A percentile compares a stretch with the other conserved stretches of the same genome.
These are phyloP conservation scores for Telenomus remus DNA, from an alignment of 1,140 invertebrate species.

Conservation along the genomic window DNA sequence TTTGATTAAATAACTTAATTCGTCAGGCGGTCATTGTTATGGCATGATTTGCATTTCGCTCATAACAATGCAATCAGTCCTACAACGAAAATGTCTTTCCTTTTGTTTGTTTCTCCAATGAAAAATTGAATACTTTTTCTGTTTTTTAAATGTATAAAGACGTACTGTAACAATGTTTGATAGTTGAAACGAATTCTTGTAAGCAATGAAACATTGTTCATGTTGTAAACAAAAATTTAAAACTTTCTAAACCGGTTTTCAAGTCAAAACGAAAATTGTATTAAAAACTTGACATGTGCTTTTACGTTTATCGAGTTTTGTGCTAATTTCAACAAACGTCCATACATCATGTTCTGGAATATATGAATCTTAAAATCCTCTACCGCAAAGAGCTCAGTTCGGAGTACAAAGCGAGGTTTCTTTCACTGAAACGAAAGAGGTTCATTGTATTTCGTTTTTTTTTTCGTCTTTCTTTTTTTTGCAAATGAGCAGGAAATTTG, in stretches of 20 bases:
- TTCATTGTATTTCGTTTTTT: conserved; percentile 1
- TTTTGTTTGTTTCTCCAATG: too few relatives aligned
- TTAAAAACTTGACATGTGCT: too few relatives aligned
- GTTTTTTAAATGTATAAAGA: too few relatives aligned
- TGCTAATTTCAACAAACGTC: conserved; percentile 36
- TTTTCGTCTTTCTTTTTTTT: conserved; percentile 7
- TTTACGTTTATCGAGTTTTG: conserved; percentile 51
- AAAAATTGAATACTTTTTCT: too few relatives aligned
- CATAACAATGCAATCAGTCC: too few relatives aligned
- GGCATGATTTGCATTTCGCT: conserved; percentile 4
- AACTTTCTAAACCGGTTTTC: too few relatives aligned
- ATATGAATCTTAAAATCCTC: conserved; percentile 42
- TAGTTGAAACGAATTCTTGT: too few relatives aligned
- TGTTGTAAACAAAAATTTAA: too few relatives aligned
- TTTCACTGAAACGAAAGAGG: conserved; percentile 13
- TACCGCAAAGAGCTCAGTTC: conserved; percentile 1
- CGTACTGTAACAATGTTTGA: too few relatives aligned
- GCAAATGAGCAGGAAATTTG: conserved; percentile 25
- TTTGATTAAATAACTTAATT: conserved; percentile 44
- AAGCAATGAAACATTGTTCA: too few relatives aligned
- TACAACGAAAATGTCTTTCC: too few relatives aligned
- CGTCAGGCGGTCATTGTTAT: conserved; percentile 13
- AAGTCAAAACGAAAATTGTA: too few relatives aligned
- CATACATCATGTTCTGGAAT: conserved; percentile 42
- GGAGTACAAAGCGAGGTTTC: conserved; percentile 10